Evolutionary conservation across 2,888 invertebrate species (phyloP).

Genomic region (Adineta ricciae): DNA sequence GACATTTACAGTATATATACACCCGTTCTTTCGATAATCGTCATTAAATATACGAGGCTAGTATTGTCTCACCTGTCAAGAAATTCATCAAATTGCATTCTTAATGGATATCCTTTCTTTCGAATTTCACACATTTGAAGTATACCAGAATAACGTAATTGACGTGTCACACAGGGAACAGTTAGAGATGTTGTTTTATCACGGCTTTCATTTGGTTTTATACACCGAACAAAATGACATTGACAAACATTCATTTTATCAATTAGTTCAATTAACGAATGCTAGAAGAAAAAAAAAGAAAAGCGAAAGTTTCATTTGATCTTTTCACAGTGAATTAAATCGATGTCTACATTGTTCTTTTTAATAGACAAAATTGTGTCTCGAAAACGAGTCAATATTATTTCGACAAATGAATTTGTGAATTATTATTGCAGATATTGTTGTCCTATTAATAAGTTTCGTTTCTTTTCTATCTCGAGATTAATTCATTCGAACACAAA

Average conservation of each 20-base stretch:
- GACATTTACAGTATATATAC: not conserved
- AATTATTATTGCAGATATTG: not conserved
- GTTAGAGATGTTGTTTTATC: conserved; percentile 24
- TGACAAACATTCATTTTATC: conserved; percentile 43
- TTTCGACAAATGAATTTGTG: not conserved
- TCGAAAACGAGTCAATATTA: not conserved
- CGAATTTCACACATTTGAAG: conserved; percentile 33
- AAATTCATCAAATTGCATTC: conserved; percentile 33
- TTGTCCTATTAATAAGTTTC: not conserved
- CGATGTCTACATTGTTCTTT: not conserved
- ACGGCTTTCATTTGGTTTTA: conserved; percentile 43
- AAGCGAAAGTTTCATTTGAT: not conserved
- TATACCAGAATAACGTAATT: conserved; percentile 31
- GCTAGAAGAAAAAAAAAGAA: conserved; percentile 38
- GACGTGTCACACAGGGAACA: conserved; percentile 28
- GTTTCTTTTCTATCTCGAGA: not conserved
- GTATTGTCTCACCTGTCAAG: conserved; percentile 24
- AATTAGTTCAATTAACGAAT: conserved; percentile 44
- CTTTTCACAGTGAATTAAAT: not conserved
- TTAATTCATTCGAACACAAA: not conserved
- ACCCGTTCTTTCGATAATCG: not conserved
- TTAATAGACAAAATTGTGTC: not conserved
- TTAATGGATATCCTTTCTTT: conserved; percentile 33
- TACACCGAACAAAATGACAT: conserved; percentile 46
- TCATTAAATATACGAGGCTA: not conserved